Percentiles rank a stretch among this genome's conserved stretches.
phyloP scores from a whole-genome alignment of 1,140 invertebrate genomes.

The Protaetia brevitarsis region DNA sequence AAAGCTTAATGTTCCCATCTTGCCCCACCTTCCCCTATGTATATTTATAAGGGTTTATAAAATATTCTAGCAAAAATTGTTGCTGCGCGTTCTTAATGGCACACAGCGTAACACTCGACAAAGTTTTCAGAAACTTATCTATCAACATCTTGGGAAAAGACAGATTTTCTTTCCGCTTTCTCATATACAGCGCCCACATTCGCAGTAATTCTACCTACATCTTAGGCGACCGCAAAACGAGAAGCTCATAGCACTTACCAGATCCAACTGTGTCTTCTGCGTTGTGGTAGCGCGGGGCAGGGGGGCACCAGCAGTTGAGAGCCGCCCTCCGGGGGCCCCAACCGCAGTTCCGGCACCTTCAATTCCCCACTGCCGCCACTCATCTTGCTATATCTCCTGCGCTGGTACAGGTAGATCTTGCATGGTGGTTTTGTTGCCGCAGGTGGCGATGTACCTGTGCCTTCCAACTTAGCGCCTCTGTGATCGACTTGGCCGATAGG shows the following conservation, averaged over 20 bases:
- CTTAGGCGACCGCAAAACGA: too few species aligned
- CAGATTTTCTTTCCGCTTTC: too few species aligned
- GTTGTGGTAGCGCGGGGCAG: slow-evolving; percentile 37
- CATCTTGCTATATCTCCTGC: slow-evolving; percentile 15
- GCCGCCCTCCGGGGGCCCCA: slow-evolving; percentile 45
- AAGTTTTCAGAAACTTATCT: too few species aligned
- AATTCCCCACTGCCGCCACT: slow-evolving; percentile 41
- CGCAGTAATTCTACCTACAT: too few species aligned
- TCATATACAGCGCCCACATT: too few species aligned
- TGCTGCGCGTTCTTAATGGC: too few species aligned
- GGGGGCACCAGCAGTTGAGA: slow-evolving; percentile 45
- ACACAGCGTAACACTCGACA: too few species aligned
- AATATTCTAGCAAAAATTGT: too few species aligned
- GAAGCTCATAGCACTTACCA: slow-evolving; percentile 45
- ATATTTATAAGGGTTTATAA: too few species aligned
- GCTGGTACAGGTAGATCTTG: not conserved
- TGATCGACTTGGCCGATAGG: not conserved
- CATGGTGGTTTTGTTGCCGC: slow-evolving; percentile 7
- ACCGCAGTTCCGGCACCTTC: slow-evolving; percentile 48
- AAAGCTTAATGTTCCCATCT: too few species aligned
- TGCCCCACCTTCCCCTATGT: too few species aligned
- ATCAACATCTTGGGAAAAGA: too few species aligned
- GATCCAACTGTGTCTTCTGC: slow-evolving; percentile 50
- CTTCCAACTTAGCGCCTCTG: slow-evolving; percentile 12
- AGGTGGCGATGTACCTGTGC: not conserved